These are phyloP conservation scores for Melinopterus prodromus DNA, from an alignment of 2,888 invertebrate species.

Conservation along the genomic window DNA sequence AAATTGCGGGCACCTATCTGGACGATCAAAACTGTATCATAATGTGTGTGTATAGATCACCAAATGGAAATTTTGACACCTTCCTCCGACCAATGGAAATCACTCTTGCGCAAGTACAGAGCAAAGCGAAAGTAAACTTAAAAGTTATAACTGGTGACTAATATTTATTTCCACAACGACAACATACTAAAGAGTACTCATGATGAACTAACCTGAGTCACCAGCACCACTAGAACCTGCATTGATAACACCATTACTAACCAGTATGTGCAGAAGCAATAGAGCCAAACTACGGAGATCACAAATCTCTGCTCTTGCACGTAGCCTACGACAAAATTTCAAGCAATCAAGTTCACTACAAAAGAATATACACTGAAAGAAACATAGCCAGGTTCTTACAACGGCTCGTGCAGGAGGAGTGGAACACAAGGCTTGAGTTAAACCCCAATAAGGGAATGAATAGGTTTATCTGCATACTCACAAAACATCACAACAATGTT, in stretches of 20 bases:
- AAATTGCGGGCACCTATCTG: neutral
- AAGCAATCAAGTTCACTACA: neutral
- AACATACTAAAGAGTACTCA: neutral
- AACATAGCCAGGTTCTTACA: neutral
- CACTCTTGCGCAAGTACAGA: neutral
- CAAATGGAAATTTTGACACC: neutral
- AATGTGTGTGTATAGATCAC: neutral
- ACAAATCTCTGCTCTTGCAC: neutral
- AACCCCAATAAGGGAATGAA: neutral
- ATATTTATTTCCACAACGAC: neutral
- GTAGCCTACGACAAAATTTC: neutral
- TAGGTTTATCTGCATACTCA: too few species aligned
- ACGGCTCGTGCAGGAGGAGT: neutral
- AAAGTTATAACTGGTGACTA: neutral
- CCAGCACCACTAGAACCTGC: neutral
- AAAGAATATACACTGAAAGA: neutral
- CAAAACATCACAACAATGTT: too few species aligned
- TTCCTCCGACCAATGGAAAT: neutral
- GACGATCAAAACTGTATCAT: neutral
- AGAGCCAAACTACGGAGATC: neutral
- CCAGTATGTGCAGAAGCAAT: neutral
- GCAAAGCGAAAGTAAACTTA: neutral
- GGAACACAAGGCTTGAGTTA: neutral
- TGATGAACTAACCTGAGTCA: neutral
- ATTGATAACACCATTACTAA: neutral